Percentiles rank a stretch among this genome's conserved stretches.
phyloP scores from a whole-genome alignment of 2,797 vertebrate species.

The Bucorvus abyssinicus region DNA sequence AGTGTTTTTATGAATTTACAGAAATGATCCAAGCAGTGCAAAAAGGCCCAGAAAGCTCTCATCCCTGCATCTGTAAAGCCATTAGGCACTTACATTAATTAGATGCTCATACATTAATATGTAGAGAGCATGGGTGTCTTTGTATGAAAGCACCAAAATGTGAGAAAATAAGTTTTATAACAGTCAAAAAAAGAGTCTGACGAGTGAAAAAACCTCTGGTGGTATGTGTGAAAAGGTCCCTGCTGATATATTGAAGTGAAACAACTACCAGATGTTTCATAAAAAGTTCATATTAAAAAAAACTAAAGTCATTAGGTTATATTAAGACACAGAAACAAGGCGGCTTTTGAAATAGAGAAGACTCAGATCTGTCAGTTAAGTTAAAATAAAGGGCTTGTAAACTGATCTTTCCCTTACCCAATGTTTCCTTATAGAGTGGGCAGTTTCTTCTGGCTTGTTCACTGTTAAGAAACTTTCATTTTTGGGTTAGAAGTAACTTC shows the following conservation, averaged over 20 bases:
- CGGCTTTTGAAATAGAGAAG: background rate
- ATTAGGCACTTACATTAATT: background rate
- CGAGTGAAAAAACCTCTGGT: background rate
- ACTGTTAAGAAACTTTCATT: background rate
- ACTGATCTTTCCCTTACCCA: background rate
- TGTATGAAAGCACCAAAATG: background rate
- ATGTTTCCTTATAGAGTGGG: accelerated
- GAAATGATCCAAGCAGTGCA: background rate
- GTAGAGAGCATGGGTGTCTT: background rate
- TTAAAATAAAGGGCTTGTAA: background rate
- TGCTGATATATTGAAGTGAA: background rate
- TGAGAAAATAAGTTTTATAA: background rate
- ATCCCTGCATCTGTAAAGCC: background rate
- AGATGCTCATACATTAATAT: background rate
- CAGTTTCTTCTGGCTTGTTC: background rate
- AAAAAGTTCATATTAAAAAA: background rate
- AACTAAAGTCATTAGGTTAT: background rate
- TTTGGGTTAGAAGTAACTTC: background rate
- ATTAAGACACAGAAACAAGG: background rate
- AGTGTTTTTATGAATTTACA: background rate
- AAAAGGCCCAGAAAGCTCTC: background rate
- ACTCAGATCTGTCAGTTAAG: background rate
- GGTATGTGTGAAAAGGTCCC: background rate
- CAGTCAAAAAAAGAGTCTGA: background rate
- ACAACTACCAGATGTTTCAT: background rate